Evolutionary conservation across 2,113 vertebrate genomes (phyloP).

Genomic region (Esox niger): DNA sequence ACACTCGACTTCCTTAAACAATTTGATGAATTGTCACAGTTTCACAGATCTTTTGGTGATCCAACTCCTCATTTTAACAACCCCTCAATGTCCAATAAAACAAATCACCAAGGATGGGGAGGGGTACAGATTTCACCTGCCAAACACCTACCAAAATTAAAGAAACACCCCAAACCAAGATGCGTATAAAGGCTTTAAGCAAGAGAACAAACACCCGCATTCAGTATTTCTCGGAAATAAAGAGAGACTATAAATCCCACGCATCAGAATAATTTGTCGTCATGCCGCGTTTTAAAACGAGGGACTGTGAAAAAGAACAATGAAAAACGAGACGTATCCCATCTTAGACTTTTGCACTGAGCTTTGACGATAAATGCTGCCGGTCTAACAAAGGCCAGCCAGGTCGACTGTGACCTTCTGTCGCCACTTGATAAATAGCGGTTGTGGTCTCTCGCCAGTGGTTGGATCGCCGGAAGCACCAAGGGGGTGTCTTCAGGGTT

Average conservation of each 20-base stretch:
- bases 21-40: conserved; percentile 10
- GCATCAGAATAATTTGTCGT: conserved; percentile 14
- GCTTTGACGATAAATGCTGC: conserved; percentile 29
- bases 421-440: conserved; percentile 62
- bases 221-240: no score
- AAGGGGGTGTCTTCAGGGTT: conserved; percentile 26
- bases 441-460: no score
- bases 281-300: conserved; percentile 6
- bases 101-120: background rate
- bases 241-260: conserved; percentile 13
- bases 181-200: no score
- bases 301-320: conserved; percentile 4
- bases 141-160: background rate
- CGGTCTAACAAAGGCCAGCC: conserved; percentile 26
- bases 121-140: background rate
- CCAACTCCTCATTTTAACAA: conserved; percentile 4
- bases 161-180: background rate
- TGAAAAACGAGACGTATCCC: conserved; percentile 19
- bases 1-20: conserved; percentile 1
- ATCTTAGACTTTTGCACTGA: conserved; percentile 4
- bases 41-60: conserved; percentile 2
- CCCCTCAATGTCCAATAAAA: conserved; percentile 6
- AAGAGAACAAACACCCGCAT: background rate
- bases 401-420: conserved; percentile 52
- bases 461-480: conserved; percentile 19